Conservation (phyloP, 2,113 vertebrate genomes). For the Acrocephalus arundinaceus region DNA sequence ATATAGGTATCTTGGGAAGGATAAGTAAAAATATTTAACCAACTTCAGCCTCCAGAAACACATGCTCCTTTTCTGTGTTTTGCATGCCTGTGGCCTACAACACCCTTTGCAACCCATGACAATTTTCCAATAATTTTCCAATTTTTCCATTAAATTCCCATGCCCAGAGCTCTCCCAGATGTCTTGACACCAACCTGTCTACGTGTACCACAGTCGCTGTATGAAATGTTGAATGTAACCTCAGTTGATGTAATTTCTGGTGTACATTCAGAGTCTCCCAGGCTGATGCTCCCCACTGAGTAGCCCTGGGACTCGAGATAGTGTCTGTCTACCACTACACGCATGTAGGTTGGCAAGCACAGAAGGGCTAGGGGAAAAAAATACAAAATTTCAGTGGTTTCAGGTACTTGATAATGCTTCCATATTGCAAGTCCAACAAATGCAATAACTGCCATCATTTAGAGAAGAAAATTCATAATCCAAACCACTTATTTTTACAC, state of each 20-base stretch:
- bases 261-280: conserved; percentile 25
- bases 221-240: conserved; percentile 66
- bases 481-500: background rate
- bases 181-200: conserved; percentile 52
- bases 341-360: conserved; percentile 66
- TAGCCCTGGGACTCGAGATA: conserved; percentile 67
- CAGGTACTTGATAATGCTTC: background rate
- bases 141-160: background rate
- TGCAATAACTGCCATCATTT: background rate
- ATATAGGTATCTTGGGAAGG: background rate
- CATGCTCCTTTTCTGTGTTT: background rate
- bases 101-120: background rate
- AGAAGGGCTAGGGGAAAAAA: conserved; percentile 44
- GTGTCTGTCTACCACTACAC: conserved; percentile 10
- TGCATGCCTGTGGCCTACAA: background rate
- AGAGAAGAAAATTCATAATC: background rate
- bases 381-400: background rate
- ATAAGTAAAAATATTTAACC: background rate
- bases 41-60: background rate
- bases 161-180: background rate
- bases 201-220: conserved; percentile 51
- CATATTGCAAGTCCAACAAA: background rate
- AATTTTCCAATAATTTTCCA: background rate
- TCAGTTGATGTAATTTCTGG: conserved; percentile 25
- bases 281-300: background rate